Evolutionary conservation across 2,888 invertebrate species (phyloP), one percentile per base, ranked within the genome.

Genomic region (Ischnus inquisitorius): DNA sequence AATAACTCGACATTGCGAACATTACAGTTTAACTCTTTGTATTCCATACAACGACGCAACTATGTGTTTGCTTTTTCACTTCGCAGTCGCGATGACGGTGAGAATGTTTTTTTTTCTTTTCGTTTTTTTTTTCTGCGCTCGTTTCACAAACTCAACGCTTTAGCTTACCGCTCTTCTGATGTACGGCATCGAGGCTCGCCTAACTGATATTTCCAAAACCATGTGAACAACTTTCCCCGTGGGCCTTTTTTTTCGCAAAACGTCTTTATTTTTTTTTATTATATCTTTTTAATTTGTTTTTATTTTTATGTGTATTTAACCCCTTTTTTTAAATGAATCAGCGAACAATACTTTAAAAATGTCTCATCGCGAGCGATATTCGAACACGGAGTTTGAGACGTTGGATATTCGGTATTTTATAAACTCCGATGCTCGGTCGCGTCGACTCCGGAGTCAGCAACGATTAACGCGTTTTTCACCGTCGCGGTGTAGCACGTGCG

Each of bases 401-500:
- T 25, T 8, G n/a, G 8, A 43, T 57, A n/a, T 28, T 60, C 28
- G 25, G 14, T 57, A n/a, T 67, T 67, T 67, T 10, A 22, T 67
- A 2, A 60, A 16, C 57, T 43, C 12, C 3, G 41, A 2, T 10
- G 54, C 57, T 46, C 39, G 68, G 34, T 22, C 5, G 34, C 22
- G 62, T 34, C 25, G 1, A 28, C 25, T 14, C 19, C 28, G 28
- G 16, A 16, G 39, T 25, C 46, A 34, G 54, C 14, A 41, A 62
- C 64, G 41, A 64, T 62, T 78, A 48, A 25, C 39, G 57, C 10
- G 62, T 39, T 78, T 57, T 69, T 79, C 14, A 28, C 64, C 57
- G 54, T 81, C 57, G 16, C 65, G 71, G 51, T 79, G 62, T 19
- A 85, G 82, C 90, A 90, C 89, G 90, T 91, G 91, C 87, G 72